Evolutionary conservation across 2,888 invertebrate species (phyloP), one percentile per base, ranked within the genome.

Genomic region (Drosophila quinaria): DNA sequence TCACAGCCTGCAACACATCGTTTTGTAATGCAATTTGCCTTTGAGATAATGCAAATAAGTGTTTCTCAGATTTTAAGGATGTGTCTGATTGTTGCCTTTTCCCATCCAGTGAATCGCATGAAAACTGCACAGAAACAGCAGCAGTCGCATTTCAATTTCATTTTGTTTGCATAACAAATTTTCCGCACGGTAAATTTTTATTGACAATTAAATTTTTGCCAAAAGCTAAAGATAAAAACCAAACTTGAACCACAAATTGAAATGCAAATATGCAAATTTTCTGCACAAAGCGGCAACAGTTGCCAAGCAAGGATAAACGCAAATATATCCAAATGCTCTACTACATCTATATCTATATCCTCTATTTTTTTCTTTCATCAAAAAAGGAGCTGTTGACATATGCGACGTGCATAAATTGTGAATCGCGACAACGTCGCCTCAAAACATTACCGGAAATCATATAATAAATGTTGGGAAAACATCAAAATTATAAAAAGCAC

Each of bases 121-220:
- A 68, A 68, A 69, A 76, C 47, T 75, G 70, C 74, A 74, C 55
- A 60, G 51, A 19, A 29, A 58, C 51, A 61, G 69, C 33, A 31
- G 51, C 31, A 59, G 73, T 63, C 66, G 55, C 79, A 80, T 86
- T 88, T 87, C 78, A 81, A 81, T 89, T 86, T 84, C 84, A 80
- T 86, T 87, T 85, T 91, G 91, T 91, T 91, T 91, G 91, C 86
- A 87, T 85, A 91, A 91, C 91, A 91, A 91, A 91, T 91, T 91
- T 91, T 91, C 91, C 91, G 90, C 91, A 85, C 90, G 82, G 91
- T 91, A 88, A 89, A 91, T 85, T 91, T 91, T 91, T 91, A 91
- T 91, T 91, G 91, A 89, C 91, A 90, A 90, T 90, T 90, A 90
- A 87, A 87, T 89, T 75, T 71, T 78, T 65, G 59, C 58, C 62